These are phyloP conservation scores for Uria aalge DNA, from an alignment of 2,113 vertebrate species.

Conservation along the genomic window DNA sequence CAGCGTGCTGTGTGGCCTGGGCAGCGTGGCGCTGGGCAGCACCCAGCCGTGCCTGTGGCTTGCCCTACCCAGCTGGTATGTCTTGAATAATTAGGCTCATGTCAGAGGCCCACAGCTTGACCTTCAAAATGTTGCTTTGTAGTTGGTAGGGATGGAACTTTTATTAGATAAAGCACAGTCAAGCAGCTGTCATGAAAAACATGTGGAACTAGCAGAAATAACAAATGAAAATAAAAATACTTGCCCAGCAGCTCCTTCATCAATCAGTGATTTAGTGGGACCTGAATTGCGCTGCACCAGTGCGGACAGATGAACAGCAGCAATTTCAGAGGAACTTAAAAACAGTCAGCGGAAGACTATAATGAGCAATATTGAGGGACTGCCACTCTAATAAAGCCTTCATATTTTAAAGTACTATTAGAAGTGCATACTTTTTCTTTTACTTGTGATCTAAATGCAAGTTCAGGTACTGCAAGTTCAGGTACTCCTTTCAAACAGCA, in stretches of 20 bases:
- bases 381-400: neutral
- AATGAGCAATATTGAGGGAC: neutral
- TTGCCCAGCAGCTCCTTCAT: neutral
- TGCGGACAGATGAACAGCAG: neutral
- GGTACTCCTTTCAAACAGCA: neutral
- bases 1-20: neutral
- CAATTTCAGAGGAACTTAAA: neutral
- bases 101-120: neutral
- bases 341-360: neutral
- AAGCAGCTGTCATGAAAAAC: neutral
- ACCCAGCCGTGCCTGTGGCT: rapidly evolving
- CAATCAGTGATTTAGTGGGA: neutral
- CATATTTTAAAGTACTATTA: neutral
- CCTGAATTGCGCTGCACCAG: neutral
- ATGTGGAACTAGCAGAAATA: neutral
- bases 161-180: neutral
- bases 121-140: neutral
- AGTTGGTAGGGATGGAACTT: neutral
- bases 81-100: neutral
- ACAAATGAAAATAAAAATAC: neutral
- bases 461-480: neutral
- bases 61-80: neutral
- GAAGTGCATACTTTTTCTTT: neutral
- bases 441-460: neutral
- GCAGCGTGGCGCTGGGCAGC: neutral